Evolutionary conservation across 2,113 vertebrate species (phyloP), one percentile per base, ranked within the genome.

Genomic region (Cottus gobio): DNA sequence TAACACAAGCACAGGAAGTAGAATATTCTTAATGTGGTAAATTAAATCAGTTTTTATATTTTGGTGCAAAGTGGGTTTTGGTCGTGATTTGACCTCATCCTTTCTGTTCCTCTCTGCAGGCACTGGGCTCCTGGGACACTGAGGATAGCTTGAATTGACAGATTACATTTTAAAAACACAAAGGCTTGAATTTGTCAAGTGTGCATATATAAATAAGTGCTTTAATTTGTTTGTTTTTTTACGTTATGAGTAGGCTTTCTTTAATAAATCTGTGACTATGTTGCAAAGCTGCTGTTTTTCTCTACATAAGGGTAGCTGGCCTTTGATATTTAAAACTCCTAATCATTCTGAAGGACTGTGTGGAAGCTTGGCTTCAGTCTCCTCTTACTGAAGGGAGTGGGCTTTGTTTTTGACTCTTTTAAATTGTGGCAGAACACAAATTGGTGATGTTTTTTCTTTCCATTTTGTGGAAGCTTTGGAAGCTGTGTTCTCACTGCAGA

Each of bases 61-160:
- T 39, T 42, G 2, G 1, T 28, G 15, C 1, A 18, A 26, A 26
- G 10, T 31, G 2, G 60, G 42, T 70, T 42, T 60, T 16, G 1
- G 6, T 48, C 76, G 7, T 66, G 3, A 64, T 54, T 34, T 24
- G 26, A 57, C 30, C 2, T 34, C 26, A 13, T 44, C 0, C 3
- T 31, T 4, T 79, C 7, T 65, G 10, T 77, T 28, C 18, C 10
- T 76, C 24, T 84, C 44, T 87, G 68, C 89, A 95, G 95, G 95
- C 86, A 95, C 95, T 42, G 95, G 95, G 68, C 91, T 95, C 77
- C 93, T 95, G 26, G 94, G 95, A 2, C 95, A 95, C 90, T 95
- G 90, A 95, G 67, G 78, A 90, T 72, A 71, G 75, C 74, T 86
- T 52, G 69, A 90, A 79, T 77, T 77, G 79, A 84, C 36, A 16